Base-by-base conservation (phyloP, 2,888 invertebrate species). In the Trachelus iudaicus region DNA sequence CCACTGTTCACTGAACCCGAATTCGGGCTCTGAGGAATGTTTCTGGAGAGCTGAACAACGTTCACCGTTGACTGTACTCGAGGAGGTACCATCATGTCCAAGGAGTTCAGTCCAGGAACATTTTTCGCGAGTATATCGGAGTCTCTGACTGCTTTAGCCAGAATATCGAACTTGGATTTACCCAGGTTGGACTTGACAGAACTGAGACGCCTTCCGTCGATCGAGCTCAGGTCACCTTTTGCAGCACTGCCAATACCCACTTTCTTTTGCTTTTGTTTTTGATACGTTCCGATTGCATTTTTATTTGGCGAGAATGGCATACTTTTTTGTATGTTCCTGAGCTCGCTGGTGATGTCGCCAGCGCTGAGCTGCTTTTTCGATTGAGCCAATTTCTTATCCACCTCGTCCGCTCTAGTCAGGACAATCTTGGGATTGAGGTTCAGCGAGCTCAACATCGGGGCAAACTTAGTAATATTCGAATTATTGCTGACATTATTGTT, bases 41-140 rank as follows among this genome's bases (percentile, higher is more conserved):
- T 91, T 74, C 91, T 87, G 0, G 92, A 91, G 11, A 94, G 92
- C 87, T 94, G 94, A 0, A 94, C 94, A 1, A 94, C 94, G 87
- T 94, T 94, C 1, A 94, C 93, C 11, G 93, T 91, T 11, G 86
- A 92, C 89, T 85, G 92, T 80, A 92, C 88, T 23, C 91, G 86
- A 13, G 91, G 89, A 1, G 95, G 95, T 69, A 93, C 92, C 80
- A 95, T 93, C 92, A 94, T 94, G 80, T 94, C 94, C 73, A 93
- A 90, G 74, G 93, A 93, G 80, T 93, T 93, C 81, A 95, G 89
- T 15, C 94, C 94, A 37, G 94, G 94, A 3, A 94, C 92, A 79
- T 92, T 92, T 76, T 92, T 92, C 33, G 93, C 90, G 35, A 93
- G 84, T 69, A 92, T 91, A 75, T 91, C 91, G 69, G 89, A 91